Percentiles rank a stretch among this genome's conserved stretches.
Evolutionary conservation across 1,140 invertebrate genomes (phyloP).

Genomic region (Lasioglossum albipes): DNA sequence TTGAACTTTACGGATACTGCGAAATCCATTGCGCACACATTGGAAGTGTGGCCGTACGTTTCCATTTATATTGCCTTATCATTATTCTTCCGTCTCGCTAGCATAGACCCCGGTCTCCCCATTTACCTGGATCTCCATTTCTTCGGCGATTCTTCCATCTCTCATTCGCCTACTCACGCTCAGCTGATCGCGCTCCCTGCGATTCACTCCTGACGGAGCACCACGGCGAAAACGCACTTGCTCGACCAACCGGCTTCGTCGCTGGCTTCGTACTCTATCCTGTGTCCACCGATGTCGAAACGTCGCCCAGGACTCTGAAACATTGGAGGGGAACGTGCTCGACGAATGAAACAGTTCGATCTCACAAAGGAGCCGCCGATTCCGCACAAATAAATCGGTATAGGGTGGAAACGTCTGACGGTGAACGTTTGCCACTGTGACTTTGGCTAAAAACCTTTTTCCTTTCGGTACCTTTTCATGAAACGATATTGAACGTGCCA

Average conservation of each 20-base stretch:
- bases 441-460: too few relatives aligned
- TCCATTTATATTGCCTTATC: slow-evolving; percentile 77
- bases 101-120: slow-evolving; percentile 20
- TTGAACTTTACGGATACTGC: slow-evolving; percentile 59
- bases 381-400: too few relatives aligned
- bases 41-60: slow-evolving; percentile 58
- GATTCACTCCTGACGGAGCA: slow-evolving; percentile 70
- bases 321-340: not conserved
- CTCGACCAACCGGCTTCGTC: slow-evolving; percentile 79
- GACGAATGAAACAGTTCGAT: not conserved
- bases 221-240: slow-evolving; percentile 76
- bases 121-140: slow-evolving; percentile 48
- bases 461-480: too few relatives aligned
- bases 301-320: slow-evolving; percentile 73
- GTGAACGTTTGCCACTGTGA: too few relatives aligned
- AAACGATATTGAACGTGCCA: too few relatives aligned
- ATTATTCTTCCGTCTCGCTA: slow-evolving; percentile 57
- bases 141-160: not conserved
- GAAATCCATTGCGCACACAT: slow-evolving; percentile 67
- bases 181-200: not conserved
- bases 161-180: slow-evolving; percentile 2
- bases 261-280: slow-evolving; percentile 76
- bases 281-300: slow-evolving; percentile 75
- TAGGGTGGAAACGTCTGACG: too few relatives aligned
- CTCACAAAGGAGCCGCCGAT: not conserved